Conservation (phyloP, 37 sponge, comb jelly and placozoan genomes). For the Amphimedon queenslandica region DNA sequence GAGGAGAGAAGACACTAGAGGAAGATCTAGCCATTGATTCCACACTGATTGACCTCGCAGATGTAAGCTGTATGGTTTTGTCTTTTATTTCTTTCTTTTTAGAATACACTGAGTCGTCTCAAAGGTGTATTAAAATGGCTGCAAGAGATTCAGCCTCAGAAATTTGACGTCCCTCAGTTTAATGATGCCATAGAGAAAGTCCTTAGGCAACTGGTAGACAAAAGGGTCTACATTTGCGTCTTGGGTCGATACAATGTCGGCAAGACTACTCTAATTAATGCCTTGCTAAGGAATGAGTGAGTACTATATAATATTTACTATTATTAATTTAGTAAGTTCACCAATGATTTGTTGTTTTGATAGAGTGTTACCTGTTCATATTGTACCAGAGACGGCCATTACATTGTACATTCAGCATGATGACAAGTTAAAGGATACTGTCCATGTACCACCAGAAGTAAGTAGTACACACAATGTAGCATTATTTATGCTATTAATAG, state of each 20-base stretch:
- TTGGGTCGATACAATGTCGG: constrained; percentile 6
- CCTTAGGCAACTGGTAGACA: neutral
- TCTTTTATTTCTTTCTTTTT: no score
- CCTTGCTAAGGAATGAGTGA: neutral
- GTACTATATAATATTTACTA: neutral
- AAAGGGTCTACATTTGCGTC: neutral
- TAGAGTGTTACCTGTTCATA: neutral
- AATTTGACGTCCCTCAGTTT: no score
- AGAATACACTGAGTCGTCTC: no score
- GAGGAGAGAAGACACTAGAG: no score
- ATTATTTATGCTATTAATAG: no score
- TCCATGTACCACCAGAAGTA: neutral
- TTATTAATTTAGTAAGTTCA: no score
- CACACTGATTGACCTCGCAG: no score
- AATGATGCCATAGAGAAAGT: neutral
- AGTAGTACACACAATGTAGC: no score
- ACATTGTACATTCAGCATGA: constrained; percentile 6
- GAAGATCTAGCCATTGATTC: no score
- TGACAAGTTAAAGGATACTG: neutral
- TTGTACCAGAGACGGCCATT: neutral
- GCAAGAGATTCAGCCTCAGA: no score
- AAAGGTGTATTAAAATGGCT: no score
- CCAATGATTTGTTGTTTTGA: neutral
- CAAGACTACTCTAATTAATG: neutral
- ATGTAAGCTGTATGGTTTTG: no score